These are phyloP conservation scores for Sparidentex hasta DNA, from an alignment of 2,797 vertebrate species.

Conservation along the genomic window DNA sequence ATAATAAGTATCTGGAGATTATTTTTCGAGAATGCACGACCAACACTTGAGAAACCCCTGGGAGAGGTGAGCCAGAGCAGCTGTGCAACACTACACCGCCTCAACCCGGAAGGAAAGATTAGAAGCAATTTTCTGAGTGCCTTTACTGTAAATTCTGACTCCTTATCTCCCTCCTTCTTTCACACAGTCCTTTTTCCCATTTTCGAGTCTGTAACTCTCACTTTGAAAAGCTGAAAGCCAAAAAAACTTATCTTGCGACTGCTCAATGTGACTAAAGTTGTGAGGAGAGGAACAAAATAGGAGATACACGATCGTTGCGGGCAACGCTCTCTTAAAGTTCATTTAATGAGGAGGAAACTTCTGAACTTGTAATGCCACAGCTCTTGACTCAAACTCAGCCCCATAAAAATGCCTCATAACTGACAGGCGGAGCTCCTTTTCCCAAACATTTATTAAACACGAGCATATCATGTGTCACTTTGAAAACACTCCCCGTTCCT, in stretches of 20 bases:
- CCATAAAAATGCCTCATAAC: conserved; percentile 32
- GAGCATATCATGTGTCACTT: conserved; percentile 1
- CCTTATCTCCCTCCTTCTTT: conserved; percentile 16
- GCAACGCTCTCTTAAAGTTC: conserved; percentile 15
- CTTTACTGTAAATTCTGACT: conserved; percentile 31
- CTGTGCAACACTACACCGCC: conserved; percentile 20
- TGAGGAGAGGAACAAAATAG: conserved; percentile 34
- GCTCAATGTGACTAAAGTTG: conserved; percentile 31
- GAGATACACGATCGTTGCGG: conserved; percentile 11
- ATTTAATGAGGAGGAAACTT: conserved; percentile 47
- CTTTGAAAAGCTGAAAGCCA: conserved; percentile 30
- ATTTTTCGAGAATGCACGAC: conserved; percentile 27
- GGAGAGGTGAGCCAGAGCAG: conserved; percentile 33
- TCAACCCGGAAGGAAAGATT: conserved; percentile 39
- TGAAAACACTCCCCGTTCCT: conserved; percentile 20
- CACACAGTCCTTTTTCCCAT: conserved; percentile 17
- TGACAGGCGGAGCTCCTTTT: background rate
- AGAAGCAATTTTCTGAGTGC: conserved; percentile 32
- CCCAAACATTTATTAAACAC: conserved; percentile 62
- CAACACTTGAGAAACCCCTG: conserved; percentile 22
- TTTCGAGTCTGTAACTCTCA: conserved; percentile 22
- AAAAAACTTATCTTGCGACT: conserved; percentile 14
- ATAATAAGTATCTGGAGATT: conserved; percentile 43
- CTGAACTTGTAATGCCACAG: conserved; percentile 22
- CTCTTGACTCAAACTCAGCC: conserved; percentile 16